phyloP scores from a whole-genome alignment of 1,140 invertebrate genomes.

The Halictus rubicundus region DNA sequence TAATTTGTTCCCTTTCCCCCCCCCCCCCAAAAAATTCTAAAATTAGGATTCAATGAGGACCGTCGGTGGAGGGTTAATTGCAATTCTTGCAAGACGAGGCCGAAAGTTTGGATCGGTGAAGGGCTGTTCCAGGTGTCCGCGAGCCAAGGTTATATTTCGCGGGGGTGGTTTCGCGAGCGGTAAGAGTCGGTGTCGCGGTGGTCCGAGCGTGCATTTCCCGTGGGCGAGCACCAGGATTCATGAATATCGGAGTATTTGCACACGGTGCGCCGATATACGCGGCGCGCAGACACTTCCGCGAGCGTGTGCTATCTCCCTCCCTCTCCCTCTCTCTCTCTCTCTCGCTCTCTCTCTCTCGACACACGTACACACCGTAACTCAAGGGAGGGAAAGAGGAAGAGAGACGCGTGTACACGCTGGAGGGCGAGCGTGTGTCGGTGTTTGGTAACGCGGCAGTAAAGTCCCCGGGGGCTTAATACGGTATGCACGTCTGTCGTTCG shows the following conservation, averaged over 20 bases:
- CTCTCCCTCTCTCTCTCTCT: too few species aligned
- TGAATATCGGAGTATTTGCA: slow-evolving; percentile 79
- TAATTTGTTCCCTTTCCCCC: too few species aligned
- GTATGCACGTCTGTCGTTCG: slow-evolving; percentile 78
- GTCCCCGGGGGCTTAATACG: slow-evolving; percentile 77
- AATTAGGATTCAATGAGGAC: too few species aligned
- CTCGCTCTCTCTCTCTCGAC: not conserved
- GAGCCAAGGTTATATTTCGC: slow-evolving; percentile 36
- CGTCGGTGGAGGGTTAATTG: too few species aligned
- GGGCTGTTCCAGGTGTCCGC: not conserved
- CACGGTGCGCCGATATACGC: slow-evolving; percentile 66
- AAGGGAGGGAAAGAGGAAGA: not conserved
- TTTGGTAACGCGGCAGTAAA: slow-evolving; percentile 57
- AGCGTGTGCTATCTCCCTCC: not conserved
- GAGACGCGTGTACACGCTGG: not conserved
- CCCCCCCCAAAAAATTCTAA: too few species aligned
- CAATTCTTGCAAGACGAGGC: too few species aligned
- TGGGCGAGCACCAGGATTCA: slow-evolving; percentile 70
- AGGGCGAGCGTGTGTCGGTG: slow-evolving; percentile 36
- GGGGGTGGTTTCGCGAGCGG: slow-evolving; percentile 11
- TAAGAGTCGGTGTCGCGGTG: slow-evolving; percentile 42
- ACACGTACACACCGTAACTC: slow-evolving; percentile 6
- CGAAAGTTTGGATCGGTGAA: too few species aligned
- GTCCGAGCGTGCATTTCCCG: slow-evolving; percentile 64
- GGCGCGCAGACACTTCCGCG: slow-evolving; percentile 37